A percentile compares a stretch with the other conserved stretches of the same genome.
phyloP scores from a whole-genome alignment of 1,140 invertebrate genomes.

The Aphis gossypii region DNA sequence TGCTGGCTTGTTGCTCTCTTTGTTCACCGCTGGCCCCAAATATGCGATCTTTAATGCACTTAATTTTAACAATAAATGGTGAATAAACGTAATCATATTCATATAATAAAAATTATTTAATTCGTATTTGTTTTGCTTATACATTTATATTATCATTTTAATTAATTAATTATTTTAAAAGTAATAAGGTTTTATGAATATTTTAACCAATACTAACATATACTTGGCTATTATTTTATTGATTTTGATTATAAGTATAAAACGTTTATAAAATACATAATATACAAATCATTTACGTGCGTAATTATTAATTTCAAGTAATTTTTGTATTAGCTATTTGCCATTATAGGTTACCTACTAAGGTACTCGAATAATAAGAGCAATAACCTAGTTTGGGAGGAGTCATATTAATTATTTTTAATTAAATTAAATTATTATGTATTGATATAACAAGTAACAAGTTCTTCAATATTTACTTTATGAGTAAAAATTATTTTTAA shows the following conservation, averaged over 20 bases:
- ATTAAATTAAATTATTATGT: neutral
- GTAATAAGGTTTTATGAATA: neutral
- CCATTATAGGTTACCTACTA: no score
- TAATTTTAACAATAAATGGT: neutral
- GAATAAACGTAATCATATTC: neutral
- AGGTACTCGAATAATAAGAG: neutral
- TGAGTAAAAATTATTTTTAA: neutral
- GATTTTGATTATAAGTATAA: neutral
- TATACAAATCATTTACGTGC: neutral
- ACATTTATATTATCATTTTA: neutral
- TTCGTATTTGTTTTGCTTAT: neutral
- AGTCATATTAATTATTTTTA: neutral
- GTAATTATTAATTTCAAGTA: neutral
- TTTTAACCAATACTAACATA: neutral
- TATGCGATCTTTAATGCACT: neutral
- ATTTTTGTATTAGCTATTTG: neutral
- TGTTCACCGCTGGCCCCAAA: neutral
- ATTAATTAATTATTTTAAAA: neutral
- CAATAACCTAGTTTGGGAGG: neutral
- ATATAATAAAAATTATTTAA: neutral
- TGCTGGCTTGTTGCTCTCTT: neutral
- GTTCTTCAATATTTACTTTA: neutral
- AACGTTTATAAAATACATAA: neutral
- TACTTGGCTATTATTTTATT: neutral
- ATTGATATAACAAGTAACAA: neutral